Evolutionary conservation across 2,113 vertebrate genomes (phyloP).

Genomic region (Carollia perspicillata): DNA sequence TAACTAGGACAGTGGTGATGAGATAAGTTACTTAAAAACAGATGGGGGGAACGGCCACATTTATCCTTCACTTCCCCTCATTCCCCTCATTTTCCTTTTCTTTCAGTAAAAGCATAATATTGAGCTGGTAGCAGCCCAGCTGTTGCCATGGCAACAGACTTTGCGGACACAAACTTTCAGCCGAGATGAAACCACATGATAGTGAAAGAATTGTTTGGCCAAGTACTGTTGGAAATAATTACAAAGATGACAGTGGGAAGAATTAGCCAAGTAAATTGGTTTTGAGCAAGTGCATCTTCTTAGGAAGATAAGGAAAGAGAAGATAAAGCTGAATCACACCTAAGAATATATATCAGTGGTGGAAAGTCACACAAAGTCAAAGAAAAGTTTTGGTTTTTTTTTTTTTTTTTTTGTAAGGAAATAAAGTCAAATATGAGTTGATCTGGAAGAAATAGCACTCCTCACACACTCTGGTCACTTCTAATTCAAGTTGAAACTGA

Average conservation of each 20-base stretch:
- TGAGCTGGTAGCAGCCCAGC: constrained; percentile 34
- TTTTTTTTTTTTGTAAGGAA: constrained; percentile 4
- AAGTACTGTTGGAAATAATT: constrained; percentile 68
- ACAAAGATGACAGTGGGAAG: constrained; percentile 62
- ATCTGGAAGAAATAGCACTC: constrained; percentile 22
- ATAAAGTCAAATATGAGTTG: constrained; percentile 42
- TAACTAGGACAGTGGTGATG: background rate
- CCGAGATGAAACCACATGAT: constrained; percentile 56
- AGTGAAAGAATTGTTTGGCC: constrained; percentile 63
- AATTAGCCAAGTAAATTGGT: constrained; percentile 71
- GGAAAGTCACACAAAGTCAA: constrained; percentile 55
- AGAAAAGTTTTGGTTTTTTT: background rate
- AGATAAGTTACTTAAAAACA: constrained; percentile 35
- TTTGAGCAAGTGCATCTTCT: constrained; percentile 61
- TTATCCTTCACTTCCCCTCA: background rate
- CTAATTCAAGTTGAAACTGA: constrained; percentile 48
- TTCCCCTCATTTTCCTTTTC: constrained; percentile 29
- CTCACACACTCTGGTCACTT: constrained; percentile 8
- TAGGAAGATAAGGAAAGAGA: constrained; percentile 67
- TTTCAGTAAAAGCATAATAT: constrained; percentile 26
- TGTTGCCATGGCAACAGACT: constrained; percentile 67
- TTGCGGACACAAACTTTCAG: constrained; percentile 62
- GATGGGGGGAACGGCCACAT: background rate
- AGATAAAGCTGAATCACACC: constrained; percentile 50
- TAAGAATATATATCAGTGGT: constrained; percentile 41